These are phyloP conservation scores for Camelus dromedarius DNA, from an alignment of 2,113 vertebrate genomes.

Conservation along the genomic window DNA sequence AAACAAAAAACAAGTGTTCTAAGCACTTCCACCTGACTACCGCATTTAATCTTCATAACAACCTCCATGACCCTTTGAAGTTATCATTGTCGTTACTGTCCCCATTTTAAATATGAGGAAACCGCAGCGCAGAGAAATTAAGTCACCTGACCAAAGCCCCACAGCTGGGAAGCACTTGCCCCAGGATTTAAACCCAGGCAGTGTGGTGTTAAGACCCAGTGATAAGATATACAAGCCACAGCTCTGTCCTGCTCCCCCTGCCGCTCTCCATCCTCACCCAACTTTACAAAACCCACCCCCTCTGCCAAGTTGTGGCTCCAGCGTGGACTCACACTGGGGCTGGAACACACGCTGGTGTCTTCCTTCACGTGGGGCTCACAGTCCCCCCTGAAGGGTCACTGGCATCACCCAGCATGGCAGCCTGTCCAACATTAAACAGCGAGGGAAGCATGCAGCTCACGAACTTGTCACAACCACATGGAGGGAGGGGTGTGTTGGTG, in stretches of 20 bases:
- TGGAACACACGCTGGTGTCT: neutral
- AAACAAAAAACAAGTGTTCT: neutral
- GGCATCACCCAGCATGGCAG: neutral
- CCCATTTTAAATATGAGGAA: neutral
- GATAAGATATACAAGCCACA: neutral
- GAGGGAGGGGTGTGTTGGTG: neutral
- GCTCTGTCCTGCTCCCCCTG: neutral
- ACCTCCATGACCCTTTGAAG: neutral
- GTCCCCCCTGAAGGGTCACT: neutral
- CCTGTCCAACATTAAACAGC: neutral
- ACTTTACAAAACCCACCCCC: neutral
- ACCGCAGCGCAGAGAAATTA: neutral
- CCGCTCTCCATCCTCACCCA: neutral
- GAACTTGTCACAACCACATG: neutral
- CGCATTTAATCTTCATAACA: neutral
- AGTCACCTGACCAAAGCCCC: slow-evolving; percentile 26
- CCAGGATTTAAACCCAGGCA: neutral
- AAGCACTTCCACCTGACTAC: neutral
- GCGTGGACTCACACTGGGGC: neutral
- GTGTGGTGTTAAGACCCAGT: neutral
- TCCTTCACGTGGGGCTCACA: neutral
- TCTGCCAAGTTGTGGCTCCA: neutral
- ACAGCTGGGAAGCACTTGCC: neutral
- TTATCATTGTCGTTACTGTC: neutral
- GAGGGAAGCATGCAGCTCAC: neutral